These are phyloP conservation scores for Falco novaeseelandiae DNA, from an alignment of 2,797 vertebrate genomes.

Conservation along the genomic window DNA sequence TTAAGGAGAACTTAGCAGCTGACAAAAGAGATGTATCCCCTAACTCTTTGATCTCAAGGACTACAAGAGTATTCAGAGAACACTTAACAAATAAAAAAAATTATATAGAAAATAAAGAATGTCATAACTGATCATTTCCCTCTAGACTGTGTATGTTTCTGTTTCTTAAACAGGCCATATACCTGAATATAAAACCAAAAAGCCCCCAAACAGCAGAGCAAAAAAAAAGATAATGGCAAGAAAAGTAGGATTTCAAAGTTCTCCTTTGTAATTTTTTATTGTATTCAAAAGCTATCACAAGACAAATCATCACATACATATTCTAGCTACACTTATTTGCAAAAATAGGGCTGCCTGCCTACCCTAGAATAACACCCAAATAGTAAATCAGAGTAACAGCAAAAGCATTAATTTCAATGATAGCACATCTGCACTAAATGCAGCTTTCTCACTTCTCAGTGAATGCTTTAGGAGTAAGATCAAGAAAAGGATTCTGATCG, in stretches of 20 bases:
- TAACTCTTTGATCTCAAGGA: not conserved
- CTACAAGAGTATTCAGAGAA: not conserved
- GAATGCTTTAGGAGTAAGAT: not conserved
- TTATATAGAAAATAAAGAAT: not conserved
- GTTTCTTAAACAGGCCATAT: not conserved
- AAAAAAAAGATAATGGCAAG: not conserved
- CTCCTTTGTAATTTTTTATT: not conserved
- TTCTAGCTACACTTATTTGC: not conserved
- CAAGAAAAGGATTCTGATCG: slow-evolving; percentile 38
- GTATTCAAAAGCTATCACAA: not conserved
- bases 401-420: not conserved
- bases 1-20: not conserved
- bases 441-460: not conserved
- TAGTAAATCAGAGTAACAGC: not conserved
- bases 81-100: not conserved
- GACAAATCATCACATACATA: not conserved
- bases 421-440: slow-evolving; percentile 5
- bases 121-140: not conserved
- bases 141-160: not conserved
- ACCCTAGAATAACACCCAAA: not conserved
- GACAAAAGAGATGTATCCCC: not conserved
- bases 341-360: not conserved
- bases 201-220: not conserved
- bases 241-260: not conserved
- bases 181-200: not conserved